phyloP scores from a whole-genome alignment of 53 echinoderm and acorn worm species.

The Arbacia lixula region DNA sequence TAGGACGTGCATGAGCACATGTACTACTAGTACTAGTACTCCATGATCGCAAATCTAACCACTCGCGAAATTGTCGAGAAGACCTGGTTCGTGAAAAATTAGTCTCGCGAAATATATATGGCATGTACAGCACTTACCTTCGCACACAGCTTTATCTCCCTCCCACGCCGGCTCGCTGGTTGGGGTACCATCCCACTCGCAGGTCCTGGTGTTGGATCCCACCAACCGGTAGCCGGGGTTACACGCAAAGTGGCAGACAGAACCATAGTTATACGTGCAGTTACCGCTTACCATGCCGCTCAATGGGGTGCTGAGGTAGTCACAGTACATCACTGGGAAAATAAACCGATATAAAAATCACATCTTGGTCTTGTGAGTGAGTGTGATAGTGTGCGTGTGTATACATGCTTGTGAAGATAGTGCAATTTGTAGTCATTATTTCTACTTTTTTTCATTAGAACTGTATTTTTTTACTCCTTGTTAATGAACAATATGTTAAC shows the following conservation, averaged over 20 bases:
- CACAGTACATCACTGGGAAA: slow-evolving; percentile 57
- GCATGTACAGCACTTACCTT: slow-evolving; percentile 52
- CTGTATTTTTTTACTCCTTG: too few relatives aligned
- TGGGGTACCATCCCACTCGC: slow-evolving; percentile 35
- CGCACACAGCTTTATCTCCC: slow-evolving; percentile 62
- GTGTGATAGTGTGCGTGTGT: too few relatives aligned
- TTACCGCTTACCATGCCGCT: slow-evolving; percentile 57
- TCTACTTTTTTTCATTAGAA: too few relatives aligned
- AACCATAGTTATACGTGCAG: slow-evolving; percentile 67
- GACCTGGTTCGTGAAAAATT: too few relatives aligned
- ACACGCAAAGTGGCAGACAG: slow-evolving; percentile 56
- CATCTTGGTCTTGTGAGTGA: too few relatives aligned
- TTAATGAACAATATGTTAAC: too few relatives aligned
- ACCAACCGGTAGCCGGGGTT: slow-evolving; percentile 62
- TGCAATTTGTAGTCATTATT: too few relatives aligned
- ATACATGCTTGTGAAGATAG: too few relatives aligned
- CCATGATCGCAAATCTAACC: too few relatives aligned
- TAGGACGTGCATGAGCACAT: too few relatives aligned
- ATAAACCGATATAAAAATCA: background rate
- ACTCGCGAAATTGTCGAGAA: too few relatives aligned
- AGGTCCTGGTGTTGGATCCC: slow-evolving; percentile 55
- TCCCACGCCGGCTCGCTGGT: slow-evolving; percentile 49
- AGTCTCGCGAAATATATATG: background rate
- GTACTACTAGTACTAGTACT: too few relatives aligned
- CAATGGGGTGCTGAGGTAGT: slow-evolving; percentile 49